Evolutionary conservation across 1,140 invertebrate genomes (phyloP).

Genomic region (Saccostrea echinata): DNA sequence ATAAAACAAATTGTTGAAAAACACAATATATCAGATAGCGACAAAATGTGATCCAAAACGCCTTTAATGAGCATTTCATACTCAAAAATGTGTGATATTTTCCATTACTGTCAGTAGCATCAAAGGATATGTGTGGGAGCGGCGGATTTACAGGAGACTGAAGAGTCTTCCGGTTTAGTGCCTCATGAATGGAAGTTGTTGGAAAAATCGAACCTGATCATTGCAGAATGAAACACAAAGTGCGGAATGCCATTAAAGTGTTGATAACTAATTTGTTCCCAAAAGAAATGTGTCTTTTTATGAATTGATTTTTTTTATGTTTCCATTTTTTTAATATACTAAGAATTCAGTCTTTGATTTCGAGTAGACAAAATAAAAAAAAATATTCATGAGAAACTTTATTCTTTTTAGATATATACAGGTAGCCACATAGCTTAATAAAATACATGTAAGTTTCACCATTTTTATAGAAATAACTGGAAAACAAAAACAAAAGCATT

Average conservation of each 20-base stretch:
- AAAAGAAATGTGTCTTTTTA: too few relatives aligned
- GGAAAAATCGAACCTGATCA: neutral
- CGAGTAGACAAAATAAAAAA: too few relatives aligned
- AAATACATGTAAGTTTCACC: too few relatives aligned
- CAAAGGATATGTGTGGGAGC: conserved; percentile 7
- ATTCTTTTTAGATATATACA: too few relatives aligned
- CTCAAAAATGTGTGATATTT: conserved; percentile 3
- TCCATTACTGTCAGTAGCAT: neutral
- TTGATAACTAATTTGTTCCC: neutral
- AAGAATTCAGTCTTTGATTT: too few relatives aligned
- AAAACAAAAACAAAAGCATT: too few relatives aligned
- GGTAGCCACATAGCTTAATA: too few relatives aligned
- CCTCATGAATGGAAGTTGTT: conserved; percentile 9
- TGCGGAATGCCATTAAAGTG: neutral
- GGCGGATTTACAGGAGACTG: conserved; percentile 1
- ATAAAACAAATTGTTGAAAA: neutral
- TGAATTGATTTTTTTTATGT: too few relatives aligned
- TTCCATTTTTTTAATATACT: too few relatives aligned
- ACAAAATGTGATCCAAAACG: neutral
- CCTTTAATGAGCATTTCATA: conserved; percentile 3
- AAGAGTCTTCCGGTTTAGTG: conserved; percentile 21
- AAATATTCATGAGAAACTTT: too few relatives aligned
- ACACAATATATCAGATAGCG: neutral
- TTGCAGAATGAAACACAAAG: neutral
- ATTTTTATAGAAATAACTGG: too few relatives aligned